Percentiles rank a stretch among this genome's conserved stretches.
These are phyloP conservation scores for Anser brachyrhynchus DNA, from an alignment of 2,113 vertebrate species.

Conservation along the genomic window DNA sequence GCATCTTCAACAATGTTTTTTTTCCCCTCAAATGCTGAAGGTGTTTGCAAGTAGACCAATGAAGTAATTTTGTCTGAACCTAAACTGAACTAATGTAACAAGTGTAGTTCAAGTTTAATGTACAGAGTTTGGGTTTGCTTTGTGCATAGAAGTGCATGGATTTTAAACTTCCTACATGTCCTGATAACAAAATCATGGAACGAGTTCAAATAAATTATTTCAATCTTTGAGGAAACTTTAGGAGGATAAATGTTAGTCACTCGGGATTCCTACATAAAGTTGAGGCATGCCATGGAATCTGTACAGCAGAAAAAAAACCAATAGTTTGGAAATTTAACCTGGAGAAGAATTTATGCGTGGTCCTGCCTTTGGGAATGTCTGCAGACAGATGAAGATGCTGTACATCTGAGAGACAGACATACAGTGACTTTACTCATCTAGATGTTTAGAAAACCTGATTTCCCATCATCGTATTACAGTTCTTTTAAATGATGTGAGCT, in stretches of 20 bases:
- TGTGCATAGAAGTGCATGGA: neutral
- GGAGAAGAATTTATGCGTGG: neutral
- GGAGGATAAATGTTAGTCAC: neutral
- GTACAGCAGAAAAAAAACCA: neutral
- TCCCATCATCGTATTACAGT: neutral
- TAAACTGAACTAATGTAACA: neutral
- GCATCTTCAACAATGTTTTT: neutral
- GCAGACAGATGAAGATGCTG: neutral
- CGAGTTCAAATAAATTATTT: neutral
- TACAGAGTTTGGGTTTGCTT: neutral
- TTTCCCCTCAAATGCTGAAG: neutral
- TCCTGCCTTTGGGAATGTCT: neutral
- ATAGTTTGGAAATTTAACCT: neutral
- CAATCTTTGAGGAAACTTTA: neutral
- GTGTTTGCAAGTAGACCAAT: neutral
- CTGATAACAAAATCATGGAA: neutral
- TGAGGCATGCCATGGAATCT: neutral
- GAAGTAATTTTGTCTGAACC: neutral
- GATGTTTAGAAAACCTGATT: neutral
- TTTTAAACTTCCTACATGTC: neutral
- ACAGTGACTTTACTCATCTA: neutral
- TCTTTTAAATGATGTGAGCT: neutral
- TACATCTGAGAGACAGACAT: neutral
- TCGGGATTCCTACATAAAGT: neutral
- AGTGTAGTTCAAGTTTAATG: neutral